Percentiles rank a stretch among this genome's conserved stretches.
These are phyloP conservation scores for Paramuricea clavata DNA, from an alignment of 92 coral and sea anemone genomes.

Conservation along the genomic window DNA sequence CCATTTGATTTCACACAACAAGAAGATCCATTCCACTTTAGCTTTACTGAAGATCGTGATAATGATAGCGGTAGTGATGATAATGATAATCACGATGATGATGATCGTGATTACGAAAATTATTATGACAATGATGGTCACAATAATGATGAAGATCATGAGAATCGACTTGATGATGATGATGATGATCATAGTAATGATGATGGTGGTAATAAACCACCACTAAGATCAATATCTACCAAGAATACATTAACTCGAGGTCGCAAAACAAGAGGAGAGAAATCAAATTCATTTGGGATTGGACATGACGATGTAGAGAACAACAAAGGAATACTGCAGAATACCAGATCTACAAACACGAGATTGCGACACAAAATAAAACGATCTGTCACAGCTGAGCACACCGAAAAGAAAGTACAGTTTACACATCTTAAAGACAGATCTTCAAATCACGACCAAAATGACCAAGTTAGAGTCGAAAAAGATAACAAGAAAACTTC, in stretches of 20 bases:
- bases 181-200: not conserved
- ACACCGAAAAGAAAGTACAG: not conserved
- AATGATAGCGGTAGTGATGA: not conserved
- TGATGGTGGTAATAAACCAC: not conserved
- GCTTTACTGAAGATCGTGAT: not conserved
- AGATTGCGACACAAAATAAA: not conserved
- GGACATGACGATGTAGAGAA: not conserved
- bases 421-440: constrained; percentile 7
- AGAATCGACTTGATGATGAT: not conserved
- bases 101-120: not conserved
- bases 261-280: not conserved
- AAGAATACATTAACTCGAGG: not conserved
- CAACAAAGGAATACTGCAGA: not conserved
- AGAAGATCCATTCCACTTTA: constrained; percentile 22
- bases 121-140: not conserved
- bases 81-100: not conserved
- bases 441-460: not conserved
- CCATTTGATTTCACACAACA: not conserved
- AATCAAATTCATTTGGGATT: not conserved
- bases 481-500: not conserved
- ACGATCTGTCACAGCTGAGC: not conserved
- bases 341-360: not conserved
- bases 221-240: not conserved
- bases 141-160: not conserved
- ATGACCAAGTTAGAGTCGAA: not conserved